These are phyloP conservation scores for Onychomys torridus DNA, from an alignment of 2,797 vertebrate genomes.

Conservation along the genomic window DNA sequence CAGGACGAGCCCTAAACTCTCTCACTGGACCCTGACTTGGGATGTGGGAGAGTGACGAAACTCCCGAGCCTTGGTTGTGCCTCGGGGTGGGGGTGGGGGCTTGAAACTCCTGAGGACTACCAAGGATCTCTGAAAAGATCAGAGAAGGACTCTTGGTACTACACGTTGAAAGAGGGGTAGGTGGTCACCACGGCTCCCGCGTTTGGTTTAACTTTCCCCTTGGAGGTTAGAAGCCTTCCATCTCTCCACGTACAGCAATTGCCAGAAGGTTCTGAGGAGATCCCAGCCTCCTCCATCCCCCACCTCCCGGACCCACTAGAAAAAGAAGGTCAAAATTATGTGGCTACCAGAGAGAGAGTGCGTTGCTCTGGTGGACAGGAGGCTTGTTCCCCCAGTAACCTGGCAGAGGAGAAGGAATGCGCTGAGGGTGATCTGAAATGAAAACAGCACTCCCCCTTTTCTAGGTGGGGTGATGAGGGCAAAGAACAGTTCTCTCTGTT, in stretches of 20 bases:
- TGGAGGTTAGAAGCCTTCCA: neutral
- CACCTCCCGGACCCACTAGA: neutral
- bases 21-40: neutral
- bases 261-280: neutral
- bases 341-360: neutral
- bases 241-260: neutral
- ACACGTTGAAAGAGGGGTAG: neutral
- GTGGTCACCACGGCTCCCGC: neutral
- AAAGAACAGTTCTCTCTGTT: neutral
- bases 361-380: neutral
- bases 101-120: neutral
- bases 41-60: neutral
- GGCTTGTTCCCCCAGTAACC: neutral
- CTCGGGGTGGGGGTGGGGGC: no score
- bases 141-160: neutral
- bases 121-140: neutral
- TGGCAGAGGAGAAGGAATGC: neutral
- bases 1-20: neutral
- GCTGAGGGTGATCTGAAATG: neutral
- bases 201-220: neutral
- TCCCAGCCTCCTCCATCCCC: neutral
- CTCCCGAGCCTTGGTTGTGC: neutral
- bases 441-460: neutral
- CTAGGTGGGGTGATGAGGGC: neutral
- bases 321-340: neutral